Base-by-base conservation (phyloP, 2,797 vertebrate species). In the Sebastes cheni region DNA sequence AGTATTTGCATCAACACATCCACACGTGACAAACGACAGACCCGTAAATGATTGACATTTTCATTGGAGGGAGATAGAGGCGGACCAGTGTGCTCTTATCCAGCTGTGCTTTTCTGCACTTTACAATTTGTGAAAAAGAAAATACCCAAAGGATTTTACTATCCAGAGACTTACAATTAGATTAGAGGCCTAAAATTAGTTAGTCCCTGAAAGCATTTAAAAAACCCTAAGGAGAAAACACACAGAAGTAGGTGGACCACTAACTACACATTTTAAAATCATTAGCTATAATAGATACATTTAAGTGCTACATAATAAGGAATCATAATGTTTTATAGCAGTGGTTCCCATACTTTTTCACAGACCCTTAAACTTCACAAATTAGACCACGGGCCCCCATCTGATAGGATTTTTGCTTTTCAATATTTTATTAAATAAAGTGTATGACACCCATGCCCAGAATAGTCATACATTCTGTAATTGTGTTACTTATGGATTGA, bases 11-110 rank as follows among this genome's bases (percentile, higher is more conserved):
- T 88, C 14, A 62, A 11, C 20, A 70, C 56, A 56, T 80, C 12
- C 27, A 75, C 55, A 79, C 25, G 32, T 62, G 10, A 32, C 39
- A 65, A 67, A 70, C 67, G 39, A 71, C 42, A 67, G 50, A 50
- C 36, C 58, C 32, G 20, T 67, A 87, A 89, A 88, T 79, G 3
- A 60, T 62, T 85, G 83, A 87, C 83, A 81, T 87, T 87, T 85
- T 67, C 54, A 80, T 50, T 74, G 76, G 72, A 80, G 69, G 67
- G 62, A 77, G 67, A 83, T 64, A 42, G 82, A 70, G 61, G 14
- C 12, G 7, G 66, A 67, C 8, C 54, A 13, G 56, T 70, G 58
- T 68, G 71, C 50, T 85, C 67, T 80, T 59, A 76, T 75, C 76
- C 83, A 83, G 86, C 85, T 85, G 75, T 67, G 80, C 69, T 36